These are phyloP conservation scores for Phasianus colchicus DNA, from an alignment of 2,113 vertebrate genomes.

Conservation along the genomic window DNA sequence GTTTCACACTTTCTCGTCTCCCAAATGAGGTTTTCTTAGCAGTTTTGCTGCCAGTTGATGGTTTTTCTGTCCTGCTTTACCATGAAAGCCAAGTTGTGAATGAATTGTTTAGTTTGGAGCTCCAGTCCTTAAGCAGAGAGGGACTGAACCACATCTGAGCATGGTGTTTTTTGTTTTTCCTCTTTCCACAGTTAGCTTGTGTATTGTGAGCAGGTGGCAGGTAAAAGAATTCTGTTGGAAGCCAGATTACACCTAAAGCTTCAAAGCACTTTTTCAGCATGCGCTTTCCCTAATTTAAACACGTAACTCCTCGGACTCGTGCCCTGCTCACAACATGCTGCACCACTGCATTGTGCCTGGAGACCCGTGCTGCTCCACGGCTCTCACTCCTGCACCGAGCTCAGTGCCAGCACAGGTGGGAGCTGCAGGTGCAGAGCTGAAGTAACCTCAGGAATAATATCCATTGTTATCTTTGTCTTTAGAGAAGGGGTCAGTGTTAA, in stretches of 20 bases:
- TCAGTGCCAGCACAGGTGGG: not conserved
- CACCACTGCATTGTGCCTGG: not conserved
- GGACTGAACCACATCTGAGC: not conserved
- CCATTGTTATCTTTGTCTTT: not conserved
- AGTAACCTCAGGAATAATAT: not conserved
- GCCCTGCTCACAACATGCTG: not conserved
- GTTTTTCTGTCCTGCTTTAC: constrained; percentile 25
- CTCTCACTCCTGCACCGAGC: not conserved
- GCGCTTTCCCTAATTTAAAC: not conserved
- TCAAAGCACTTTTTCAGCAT: constrained; percentile 6
- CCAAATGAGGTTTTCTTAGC: constrained; percentile 41
- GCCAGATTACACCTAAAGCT: not conserved
- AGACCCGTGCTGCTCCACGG: not conserved
- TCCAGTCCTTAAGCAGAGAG: not conserved
- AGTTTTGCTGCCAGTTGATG: constrained; percentile 36
- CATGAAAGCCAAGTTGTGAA: constrained; percentile 27
- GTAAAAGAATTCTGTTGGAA: not conserved
- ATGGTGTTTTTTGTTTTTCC: not conserved
- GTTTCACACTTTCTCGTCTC: constrained; percentile 39
- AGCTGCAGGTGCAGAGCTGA: not conserved
- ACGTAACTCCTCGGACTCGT: not conserved
- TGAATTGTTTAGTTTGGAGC: not conserved
- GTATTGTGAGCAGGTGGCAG: not conserved
- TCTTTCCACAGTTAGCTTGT: not conserved
- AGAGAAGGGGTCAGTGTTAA: not conserved